phyloP scores from a whole-genome alignment of 2,113 vertebrate species.

The Hemibagrus wyckioides region DNA sequence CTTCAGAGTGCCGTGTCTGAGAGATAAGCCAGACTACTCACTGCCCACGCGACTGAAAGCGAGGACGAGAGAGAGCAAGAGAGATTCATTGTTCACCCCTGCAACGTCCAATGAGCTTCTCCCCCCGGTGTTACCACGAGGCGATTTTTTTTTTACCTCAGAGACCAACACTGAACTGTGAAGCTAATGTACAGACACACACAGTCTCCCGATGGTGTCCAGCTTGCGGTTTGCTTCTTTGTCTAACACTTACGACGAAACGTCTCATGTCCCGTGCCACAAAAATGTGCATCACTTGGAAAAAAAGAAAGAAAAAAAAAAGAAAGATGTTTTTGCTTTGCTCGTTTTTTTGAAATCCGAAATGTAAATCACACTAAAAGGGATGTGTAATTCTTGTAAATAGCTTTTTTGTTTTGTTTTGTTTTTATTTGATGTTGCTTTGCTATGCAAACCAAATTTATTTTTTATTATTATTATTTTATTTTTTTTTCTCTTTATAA shows the following conservation, averaged over 20 bases:
- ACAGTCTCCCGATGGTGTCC: conserved; percentile 55
- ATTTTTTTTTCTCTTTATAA: conserved; percentile 70
- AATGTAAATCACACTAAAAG: conserved; percentile 59
- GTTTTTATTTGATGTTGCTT: conserved; percentile 70
- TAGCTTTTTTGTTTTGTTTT: conserved; percentile 67
- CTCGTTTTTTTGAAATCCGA: conserved; percentile 24
- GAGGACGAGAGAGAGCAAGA: conserved; percentile 57
- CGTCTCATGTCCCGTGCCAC: conserved; percentile 68
- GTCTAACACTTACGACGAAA: conserved; percentile 61
- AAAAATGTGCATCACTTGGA: conserved; percentile 66
- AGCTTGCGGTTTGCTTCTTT: conserved; percentile 62
- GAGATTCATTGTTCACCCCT: conserved; percentile 66
- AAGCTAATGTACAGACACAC: conserved; percentile 75
- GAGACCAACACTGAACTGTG: conserved; percentile 67
- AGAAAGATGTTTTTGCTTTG: conserved; percentile 33
- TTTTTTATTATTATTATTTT: conserved; percentile 52
- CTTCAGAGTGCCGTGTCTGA: conserved; percentile 64
- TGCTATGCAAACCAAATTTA: conserved; percentile 77
- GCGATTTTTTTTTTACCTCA: conserved; percentile 36
- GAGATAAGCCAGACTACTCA: conserved; percentile 41
- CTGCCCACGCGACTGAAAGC: conserved; percentile 45
- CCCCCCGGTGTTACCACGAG: conserved; percentile 29
- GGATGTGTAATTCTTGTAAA: conserved; percentile 77
- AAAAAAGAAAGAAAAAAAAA: conserved; percentile 54
- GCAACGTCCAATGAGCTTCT: conserved; percentile 33